These are phyloP conservation scores for Dysidea cf. avara DNA, from an alignment of 37 sponge, comb jelly and placozoan genomes.

Conservation along the genomic window DNA sequence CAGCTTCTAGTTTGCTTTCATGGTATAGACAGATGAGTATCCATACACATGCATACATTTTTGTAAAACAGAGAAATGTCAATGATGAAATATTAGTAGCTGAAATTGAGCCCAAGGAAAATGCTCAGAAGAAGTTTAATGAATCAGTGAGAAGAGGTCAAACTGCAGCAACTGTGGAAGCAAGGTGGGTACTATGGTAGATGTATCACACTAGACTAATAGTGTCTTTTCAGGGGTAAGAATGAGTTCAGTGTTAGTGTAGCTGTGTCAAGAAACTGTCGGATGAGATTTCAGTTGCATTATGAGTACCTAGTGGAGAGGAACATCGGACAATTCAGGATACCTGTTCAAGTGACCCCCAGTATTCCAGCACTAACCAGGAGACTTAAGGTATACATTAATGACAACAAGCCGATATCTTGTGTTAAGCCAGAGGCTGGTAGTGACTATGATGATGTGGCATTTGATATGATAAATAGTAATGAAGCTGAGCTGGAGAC, in stretches of 20 bases:
- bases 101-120: constrained; percentile 11
- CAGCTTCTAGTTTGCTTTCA: background rate
- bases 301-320: constrained; percentile 22
- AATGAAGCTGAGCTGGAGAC: background rate
- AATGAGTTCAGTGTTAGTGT: constrained; percentile 18
- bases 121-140: constrained; percentile 9
- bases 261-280: constrained; percentile 12
- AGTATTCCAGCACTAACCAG: constrained; percentile 18
- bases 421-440: constrained; percentile 20
- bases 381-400: constrained; percentile 8
- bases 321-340: constrained; percentile 5
- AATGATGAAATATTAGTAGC: constrained; percentile 14
- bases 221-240: constrained; percentile 1
- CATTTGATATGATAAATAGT: background rate
- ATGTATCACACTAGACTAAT: background rate
- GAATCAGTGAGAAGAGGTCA: constrained; percentile 2
- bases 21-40: background rate
- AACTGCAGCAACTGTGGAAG: constrained; percentile 22
- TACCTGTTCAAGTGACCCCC: constrained; percentile 12
- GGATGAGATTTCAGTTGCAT: constrained; percentile 6
- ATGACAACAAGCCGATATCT: background rate
- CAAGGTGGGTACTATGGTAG: background rate
- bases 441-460: constrained; percentile 5
- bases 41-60: too few relatives aligned
- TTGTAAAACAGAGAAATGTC: background rate